phyloP scores from a whole-genome alignment of 2,888 invertebrate genomes.

The Phalangium opilio region DNA sequence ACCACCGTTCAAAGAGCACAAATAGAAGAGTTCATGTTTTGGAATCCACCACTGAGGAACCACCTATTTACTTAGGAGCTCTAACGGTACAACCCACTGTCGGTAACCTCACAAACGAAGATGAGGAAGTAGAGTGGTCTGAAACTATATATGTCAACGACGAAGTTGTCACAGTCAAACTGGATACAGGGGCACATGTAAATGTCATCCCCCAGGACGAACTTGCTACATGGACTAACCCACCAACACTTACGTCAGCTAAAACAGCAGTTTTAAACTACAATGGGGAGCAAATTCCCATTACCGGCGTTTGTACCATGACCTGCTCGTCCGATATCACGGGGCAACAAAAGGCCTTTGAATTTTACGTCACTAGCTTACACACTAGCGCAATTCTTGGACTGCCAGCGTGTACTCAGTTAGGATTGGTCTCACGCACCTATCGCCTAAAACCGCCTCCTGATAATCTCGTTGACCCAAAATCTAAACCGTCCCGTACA shows the following conservation, averaged over 20 bases:
- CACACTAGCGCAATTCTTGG: background rate
- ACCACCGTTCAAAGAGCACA: too few relatives aligned
- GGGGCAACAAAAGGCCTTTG: background rate
- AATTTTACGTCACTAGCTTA: background rate
- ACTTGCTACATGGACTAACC: background rate
- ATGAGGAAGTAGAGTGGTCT: too few relatives aligned
- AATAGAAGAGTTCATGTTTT: too few relatives aligned
- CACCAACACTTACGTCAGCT: background rate
- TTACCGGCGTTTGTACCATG: background rate
- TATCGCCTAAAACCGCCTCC: too few relatives aligned
- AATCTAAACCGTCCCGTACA: too few relatives aligned
- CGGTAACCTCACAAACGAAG: too few relatives aligned
- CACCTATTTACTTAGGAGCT: too few relatives aligned
- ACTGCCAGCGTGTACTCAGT: background rate
- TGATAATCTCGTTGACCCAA: too few relatives aligned
- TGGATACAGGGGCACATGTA: conserved; percentile 8
- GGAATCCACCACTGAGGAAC: too few relatives aligned
- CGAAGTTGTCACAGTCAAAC: conserved; percentile 1
- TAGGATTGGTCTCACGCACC: background rate
- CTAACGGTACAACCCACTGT: too few relatives aligned
- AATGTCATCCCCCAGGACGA: conserved; percentile 4
- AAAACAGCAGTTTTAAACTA: conserved; percentile 1
- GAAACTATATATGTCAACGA: background rate
- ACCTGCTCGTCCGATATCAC: background rate
- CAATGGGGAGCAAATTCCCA: background rate